phyloP scores from a whole-genome alignment of 2,888 invertebrate species.

The Oscheius sp. region DNA sequence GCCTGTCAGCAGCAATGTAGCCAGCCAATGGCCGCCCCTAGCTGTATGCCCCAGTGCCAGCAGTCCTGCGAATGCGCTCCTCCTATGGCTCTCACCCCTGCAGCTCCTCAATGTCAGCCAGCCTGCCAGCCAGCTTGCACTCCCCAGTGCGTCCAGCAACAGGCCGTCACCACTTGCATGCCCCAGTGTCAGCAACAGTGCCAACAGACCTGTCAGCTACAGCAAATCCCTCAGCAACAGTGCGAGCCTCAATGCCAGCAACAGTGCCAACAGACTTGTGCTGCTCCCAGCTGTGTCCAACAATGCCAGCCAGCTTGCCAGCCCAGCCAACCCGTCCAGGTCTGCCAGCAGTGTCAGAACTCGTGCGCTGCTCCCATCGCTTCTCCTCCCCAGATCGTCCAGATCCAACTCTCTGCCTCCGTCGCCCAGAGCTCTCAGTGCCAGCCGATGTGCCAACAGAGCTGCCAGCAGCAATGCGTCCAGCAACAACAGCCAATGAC shows the following conservation, averaged over 20 bases:
- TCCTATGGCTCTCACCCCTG: background rate
- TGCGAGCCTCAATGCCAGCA: too few relatives aligned
- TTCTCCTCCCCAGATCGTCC: conserved; percentile 23
- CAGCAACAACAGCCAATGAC: conserved; percentile 48
- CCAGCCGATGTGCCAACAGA: conserved; percentile 48
- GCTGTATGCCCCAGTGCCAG: conserved; percentile 40
- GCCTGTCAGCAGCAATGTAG: conserved; percentile 41
- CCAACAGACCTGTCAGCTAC: background rate
- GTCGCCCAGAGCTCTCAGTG: conserved; percentile 48
- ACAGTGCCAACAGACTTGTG: conserved; percentile 36
- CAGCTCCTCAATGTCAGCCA: conserved; percentile 42
- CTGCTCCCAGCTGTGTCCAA: conserved; percentile 27
- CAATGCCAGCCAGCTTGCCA: too few relatives aligned
- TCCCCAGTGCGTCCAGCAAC: conserved; percentile 35
- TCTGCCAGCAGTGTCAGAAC: conserved; percentile 36
- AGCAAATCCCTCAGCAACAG: conserved; percentile 17
- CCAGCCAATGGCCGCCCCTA: conserved; percentile 32
- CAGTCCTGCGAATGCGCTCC: conserved; percentile 37
- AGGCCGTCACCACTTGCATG: conserved; percentile 39
- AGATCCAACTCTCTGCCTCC: conserved; percentile 42
- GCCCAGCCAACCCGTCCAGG: conserved; percentile 20
- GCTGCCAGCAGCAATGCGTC: conserved; percentile 49
- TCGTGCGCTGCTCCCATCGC: conserved; percentile 32
- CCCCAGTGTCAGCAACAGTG: conserved; percentile 38
- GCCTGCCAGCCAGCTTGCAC: conserved; percentile 40